A percentile compares a stretch with the other conserved stretches of the same genome.
Evolutionary conservation across 1,140 invertebrate genomes (phyloP).

Genomic region (Cydia fagiglandana): DNA sequence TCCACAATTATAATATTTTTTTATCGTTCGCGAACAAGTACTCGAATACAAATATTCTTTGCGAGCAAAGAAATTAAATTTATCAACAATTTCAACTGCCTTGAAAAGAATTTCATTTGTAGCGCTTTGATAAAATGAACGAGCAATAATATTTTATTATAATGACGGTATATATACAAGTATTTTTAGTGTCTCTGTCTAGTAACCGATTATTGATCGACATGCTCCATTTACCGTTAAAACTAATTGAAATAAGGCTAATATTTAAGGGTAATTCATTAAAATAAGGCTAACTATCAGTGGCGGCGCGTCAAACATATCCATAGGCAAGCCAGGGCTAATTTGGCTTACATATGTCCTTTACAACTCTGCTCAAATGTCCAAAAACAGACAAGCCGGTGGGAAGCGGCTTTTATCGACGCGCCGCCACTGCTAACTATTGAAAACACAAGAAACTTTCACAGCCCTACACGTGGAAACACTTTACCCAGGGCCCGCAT

Average conservation of each 20-base stretch:
- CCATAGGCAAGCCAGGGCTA: too few species aligned
- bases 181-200: background rate
- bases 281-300: too few species aligned
- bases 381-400: too few species aligned
- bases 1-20: background rate
- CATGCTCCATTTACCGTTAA: background rate
- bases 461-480: too few species aligned
- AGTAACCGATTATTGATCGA: background rate
- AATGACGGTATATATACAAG: background rate
- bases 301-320: too few species aligned
- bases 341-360: too few species aligned
- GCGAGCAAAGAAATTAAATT: conserved; percentile 1
- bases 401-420: too few species aligned
- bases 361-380: too few species aligned
- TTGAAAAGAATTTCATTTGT: conserved; percentile 9
- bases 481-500: background rate
- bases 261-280: too few species aligned
- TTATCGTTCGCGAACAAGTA: background rate
- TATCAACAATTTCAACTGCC: background rate
- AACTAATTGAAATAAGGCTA: too few species aligned
- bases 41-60: conserved; percentile 7
- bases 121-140: conserved; percentile 1
- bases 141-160: background rate
- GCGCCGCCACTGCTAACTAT: too few species aligned
- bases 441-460: too few species aligned